phyloP scores from a whole-genome alignment of 2,888 invertebrate genomes.

The Agriopis marginaria region DNA sequence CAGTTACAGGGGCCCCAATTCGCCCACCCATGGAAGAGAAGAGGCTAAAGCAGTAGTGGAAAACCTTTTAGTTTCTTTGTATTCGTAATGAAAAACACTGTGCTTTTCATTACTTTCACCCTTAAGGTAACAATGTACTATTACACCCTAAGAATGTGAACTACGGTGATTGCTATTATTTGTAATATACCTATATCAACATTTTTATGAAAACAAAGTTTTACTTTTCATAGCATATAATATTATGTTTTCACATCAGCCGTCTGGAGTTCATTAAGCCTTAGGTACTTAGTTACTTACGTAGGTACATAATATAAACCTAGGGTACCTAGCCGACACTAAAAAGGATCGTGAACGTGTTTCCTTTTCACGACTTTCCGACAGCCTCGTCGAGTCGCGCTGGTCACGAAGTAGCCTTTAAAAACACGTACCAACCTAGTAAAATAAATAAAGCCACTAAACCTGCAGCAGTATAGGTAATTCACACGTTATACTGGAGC shows the following conservation, averaged over 20 bases:
- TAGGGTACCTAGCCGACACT: constrained; percentile 44
- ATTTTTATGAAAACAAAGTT: not conserved
- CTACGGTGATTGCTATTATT: no score
- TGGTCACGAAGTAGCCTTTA: constrained; percentile 53
- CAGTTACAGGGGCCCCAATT: no score
- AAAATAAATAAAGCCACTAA: constrained; percentile 46
- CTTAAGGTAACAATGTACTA: no score
- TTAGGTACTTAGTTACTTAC: not conserved
- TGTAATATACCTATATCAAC: no score
- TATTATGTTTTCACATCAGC: not conserved
- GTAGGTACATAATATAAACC: constrained; percentile 20
- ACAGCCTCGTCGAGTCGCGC: constrained; percentile 42
- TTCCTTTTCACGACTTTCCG: constrained; percentile 52
- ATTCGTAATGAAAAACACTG: no score
- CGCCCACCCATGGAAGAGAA: no score
- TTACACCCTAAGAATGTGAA: no score
- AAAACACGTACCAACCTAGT: constrained; percentile 31
- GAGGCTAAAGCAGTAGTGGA: no score
- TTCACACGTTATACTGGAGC: constrained; percentile 28
- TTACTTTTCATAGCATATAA: not conserved
- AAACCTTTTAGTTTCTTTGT: no score
- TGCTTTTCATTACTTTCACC: no score
- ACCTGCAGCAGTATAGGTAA: constrained; percentile 27
- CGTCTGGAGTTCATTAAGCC: not conserved
- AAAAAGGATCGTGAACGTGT: constrained; percentile 60